A percentile compares a stretch with the other conserved stretches of the same genome.
Evolutionary conservation across 2,797 vertebrate species (phyloP).

Genomic region (Astyanax mexicanus): DNA sequence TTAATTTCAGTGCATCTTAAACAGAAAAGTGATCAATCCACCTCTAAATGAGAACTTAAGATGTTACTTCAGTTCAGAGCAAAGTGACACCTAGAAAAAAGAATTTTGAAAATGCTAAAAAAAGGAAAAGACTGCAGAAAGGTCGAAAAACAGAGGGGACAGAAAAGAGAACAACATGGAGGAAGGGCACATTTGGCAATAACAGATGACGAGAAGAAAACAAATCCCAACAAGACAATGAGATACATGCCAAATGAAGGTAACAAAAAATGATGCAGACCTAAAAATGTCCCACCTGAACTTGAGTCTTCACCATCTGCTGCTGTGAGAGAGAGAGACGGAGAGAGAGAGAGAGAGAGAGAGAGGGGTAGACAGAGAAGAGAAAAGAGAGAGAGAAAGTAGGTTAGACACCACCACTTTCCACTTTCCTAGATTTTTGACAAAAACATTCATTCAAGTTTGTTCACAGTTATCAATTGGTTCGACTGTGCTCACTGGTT

Average conservation of each 20-base stretch:
- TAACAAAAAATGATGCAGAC: conserved; percentile 65
- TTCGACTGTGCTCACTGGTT: conserved; percentile 17
- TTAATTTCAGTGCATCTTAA: too few species aligned
- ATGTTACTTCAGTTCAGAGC: neutral
- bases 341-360: conserved; percentile 15
- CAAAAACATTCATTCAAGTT: neutral
- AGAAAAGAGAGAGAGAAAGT: conserved; percentile 13
- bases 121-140: conserved; percentile 10
- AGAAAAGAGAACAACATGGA: conserved; percentile 28
- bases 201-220: conserved; percentile 33
- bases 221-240: conserved; percentile 18
- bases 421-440: neutral
- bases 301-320: conserved; percentile 83
- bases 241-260: conserved; percentile 17
- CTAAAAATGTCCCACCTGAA: conserved; percentile 78
- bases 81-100: neutral
- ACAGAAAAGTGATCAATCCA: too few species aligned
- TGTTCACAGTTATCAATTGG: neutral
- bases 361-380: conserved; percentile 25
- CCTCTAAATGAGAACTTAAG: neutral
- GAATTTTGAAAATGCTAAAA: conserved; percentile 18
- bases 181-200: conserved; percentile 14
- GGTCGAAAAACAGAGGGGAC: neutral
- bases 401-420: conserved; percentile 18
- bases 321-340: conserved; percentile 62